Base-by-base conservation (phyloP, 2,888 invertebrate genomes). In the Hesperia comma region DNA sequence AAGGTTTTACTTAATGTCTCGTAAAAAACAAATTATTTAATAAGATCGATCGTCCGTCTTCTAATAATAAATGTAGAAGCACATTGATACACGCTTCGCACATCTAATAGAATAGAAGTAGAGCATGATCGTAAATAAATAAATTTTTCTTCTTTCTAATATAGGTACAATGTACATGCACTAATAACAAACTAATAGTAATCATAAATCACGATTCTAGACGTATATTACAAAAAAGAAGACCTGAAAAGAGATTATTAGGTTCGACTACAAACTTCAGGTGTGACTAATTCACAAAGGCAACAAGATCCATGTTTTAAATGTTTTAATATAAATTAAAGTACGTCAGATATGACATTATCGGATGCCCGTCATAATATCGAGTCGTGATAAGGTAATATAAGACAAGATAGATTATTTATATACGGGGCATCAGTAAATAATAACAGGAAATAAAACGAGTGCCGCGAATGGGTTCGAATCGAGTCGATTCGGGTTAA, bases 401-500 rank as follows among this genome's bases (percentile, higher is more conserved):
- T n/a, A 6, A 26, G 32, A 32, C 26, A 32, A 53, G 37, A 19
- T 57, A 17, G 40, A 53, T 26, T 66, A 26, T 4, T 26, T 26
- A 60, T 58, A 58, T 54, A 66, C 54, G 51, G 43, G 60, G 33
- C n/a, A 60, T 66, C 66, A 54, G 40, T 26, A 66, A 60, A 66
- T 66, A 66, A 66, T 54, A 60, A 66, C 41, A 60, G 54, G 60
- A 54, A 79, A 81, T 80, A 79, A 79, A 64, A 67, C 69, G 71
- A 64, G 66, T 63, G 70, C 68, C 43, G 71, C 69, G 57, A 74
- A 72, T 70, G 33, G 72, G 75, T 82, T 82, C 81, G n/a, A n/a
- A n/a, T n/a, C 69, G 57, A 74, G 72, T 70, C 32, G 72, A 74
- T 82, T 82, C 81, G n/a, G n/a, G n/a, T n/a, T n/a, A n/a, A 82